Evolutionary conservation across 2,797 vertebrate species (phyloP).

Genomic region (Danio aesculapii): DNA sequence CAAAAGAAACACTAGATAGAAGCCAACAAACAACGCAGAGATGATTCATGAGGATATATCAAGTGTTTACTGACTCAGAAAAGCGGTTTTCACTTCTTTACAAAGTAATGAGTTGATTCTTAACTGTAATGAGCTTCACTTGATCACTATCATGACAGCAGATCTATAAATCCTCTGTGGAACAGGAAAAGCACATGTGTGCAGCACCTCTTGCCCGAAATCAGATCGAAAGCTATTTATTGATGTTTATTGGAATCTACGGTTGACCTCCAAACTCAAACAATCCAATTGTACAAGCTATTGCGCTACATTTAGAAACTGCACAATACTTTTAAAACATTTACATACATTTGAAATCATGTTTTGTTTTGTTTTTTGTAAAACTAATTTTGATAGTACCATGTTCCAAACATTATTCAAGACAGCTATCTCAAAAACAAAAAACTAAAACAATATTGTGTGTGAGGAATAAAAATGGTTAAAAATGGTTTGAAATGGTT

Average conservation of each 20-base stretch:
- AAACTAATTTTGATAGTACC: no score
- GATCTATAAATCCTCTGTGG: constrained; percentile 10
- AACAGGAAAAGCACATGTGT: background rate
- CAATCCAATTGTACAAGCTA: background rate
- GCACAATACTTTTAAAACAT: no score
- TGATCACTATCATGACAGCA: constrained; percentile 19
- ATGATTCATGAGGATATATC: constrained; percentile 32
- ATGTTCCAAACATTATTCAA: no score
- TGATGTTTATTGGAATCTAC: background rate
- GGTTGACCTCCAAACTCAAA: background rate
- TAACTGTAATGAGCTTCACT: constrained; percentile 26
- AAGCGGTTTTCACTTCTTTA: constrained; percentile 28
- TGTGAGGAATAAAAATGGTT: no score
- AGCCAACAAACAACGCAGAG: constrained; percentile 23
- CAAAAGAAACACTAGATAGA: constrained; percentile 24
- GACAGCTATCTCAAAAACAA: no score
- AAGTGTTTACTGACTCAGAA: constrained; percentile 41
- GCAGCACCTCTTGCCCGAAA: background rate
- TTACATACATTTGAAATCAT: no score
- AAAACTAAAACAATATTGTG: no score
- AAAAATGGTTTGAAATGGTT: no score
- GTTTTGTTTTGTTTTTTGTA: no score
- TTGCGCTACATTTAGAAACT: no score
- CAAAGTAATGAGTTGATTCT: constrained; percentile 40
- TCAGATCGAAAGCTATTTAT: background rate